Base-by-base conservation (phyloP, 2,888 invertebrate genomes). In the Drosophila bunnanda region DNA sequence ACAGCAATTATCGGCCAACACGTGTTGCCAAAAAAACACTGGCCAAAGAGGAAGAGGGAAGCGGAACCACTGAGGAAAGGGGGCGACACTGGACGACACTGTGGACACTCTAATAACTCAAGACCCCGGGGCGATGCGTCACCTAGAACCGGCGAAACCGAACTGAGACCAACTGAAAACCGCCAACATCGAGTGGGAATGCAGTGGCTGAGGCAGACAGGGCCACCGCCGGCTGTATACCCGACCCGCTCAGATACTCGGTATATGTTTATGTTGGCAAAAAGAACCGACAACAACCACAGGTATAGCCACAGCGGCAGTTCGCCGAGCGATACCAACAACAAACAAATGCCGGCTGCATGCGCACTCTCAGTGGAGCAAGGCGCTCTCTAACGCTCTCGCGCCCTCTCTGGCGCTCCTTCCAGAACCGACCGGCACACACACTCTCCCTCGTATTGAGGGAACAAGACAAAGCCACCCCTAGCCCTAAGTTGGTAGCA, bases 1-100 rank as follows among this genome's bases (percentile, higher is more conserved):
- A 36, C 50, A 36, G 53, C 46, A 74, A 72, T 72, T 72, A 74
- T 65, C 56, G 53, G 36, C 36, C 36, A 72, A 72, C 71, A 72
- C 71, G 71, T 72, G 71, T 72, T 74, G 44, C 71, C 74, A 32
- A 71, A 73, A 66, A 70, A 50, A 43, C 34, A 43, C 34, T 64
- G 64, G 50, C 46, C 43, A 30, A 7, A 53, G 20, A 32, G 48
- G 28, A 32, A 46, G 34, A 48, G 36, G n/a, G 25, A 20, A 38
- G 13, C 30, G 17, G 13, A 48, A 30, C 30, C 30, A 32, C 48
- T 7, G 17, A 13, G 30, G 30, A 30, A 32, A 32, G 15, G 50
- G 50, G 50, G 52, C 48, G 50, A 44, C 48, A 72, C 48, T 25
- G 22, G 36, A 36, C 17, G 22, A 38, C 22, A 38, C 22, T 4